phyloP scores from a whole-genome alignment of 2,113 vertebrate species.

The Hippocampus comes region DNA sequence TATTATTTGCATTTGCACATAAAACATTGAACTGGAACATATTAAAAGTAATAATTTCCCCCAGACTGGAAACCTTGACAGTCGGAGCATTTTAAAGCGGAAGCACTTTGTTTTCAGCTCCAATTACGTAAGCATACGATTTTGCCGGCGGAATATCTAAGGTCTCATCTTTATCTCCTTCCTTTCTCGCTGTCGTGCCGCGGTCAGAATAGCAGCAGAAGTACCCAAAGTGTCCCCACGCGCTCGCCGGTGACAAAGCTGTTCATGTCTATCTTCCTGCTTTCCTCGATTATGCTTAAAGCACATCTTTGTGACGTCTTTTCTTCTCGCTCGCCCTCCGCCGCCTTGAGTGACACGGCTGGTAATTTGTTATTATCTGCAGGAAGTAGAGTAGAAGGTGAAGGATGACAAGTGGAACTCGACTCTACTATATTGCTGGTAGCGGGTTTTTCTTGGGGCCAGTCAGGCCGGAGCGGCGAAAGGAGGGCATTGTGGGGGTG shows the following conservation, averaged over 20 bases:
- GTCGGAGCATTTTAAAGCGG: not conserved
- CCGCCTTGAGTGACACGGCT: conserved; percentile 61
- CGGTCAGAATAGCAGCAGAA: conserved; percentile 45
- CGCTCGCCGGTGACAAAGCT: conserved; percentile 47
- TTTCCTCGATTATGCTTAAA: conserved; percentile 46
- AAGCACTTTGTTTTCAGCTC: not conserved
- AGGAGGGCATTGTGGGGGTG: conserved; percentile 37
- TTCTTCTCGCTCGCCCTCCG: conserved; percentile 48
- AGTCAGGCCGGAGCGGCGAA: conserved; percentile 15
- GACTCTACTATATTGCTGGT: conserved; percentile 38
- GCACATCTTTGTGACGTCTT: conserved; percentile 48
- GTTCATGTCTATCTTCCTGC: conserved; percentile 38
- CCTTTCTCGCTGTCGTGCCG: conserved; percentile 14
- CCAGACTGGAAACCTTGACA: not conserved
- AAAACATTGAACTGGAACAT: not conserved
- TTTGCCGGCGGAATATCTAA: conserved; percentile 56
- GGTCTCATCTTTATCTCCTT: conserved; percentile 35
- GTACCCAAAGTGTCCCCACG: conserved; percentile 19
- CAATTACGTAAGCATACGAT: conserved; percentile 21
- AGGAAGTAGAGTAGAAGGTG: conserved; percentile 70
- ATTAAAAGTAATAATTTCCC: not conserved
- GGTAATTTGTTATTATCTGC: conserved; percentile 66
- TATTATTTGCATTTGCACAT: not conserved
- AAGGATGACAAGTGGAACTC: conserved; percentile 42
- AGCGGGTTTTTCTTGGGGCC: conserved; percentile 52